Evolutionary conservation across 2,888 invertebrate genomes (phyloP), one percentile per base, ranked within the genome.

Genomic region (Leucophora obtusa): DNA sequence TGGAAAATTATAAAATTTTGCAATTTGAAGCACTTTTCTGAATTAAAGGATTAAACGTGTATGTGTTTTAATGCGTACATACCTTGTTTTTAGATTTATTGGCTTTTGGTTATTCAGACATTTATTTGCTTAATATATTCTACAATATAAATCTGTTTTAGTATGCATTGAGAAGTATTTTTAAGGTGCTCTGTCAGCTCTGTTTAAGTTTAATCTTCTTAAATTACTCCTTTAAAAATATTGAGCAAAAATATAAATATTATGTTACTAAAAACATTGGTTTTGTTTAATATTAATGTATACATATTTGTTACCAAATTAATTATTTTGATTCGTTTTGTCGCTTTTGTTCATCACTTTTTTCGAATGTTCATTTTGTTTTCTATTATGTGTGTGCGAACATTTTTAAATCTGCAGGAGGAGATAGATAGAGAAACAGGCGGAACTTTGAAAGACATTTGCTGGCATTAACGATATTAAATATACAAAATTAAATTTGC

Each of bases 391-490:
- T n/a, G 43, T 47, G n/a, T 3, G 43, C 0, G 10, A 9, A 35
- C 14, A 43, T 43, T 43, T 43, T 43, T 8, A 14, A 43, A 14
- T 28, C 28, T 7, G 6, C 28, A 28, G 1, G 4, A 7, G 28
- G 28, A 28, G 4, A 28, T 7, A 28, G 28, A 28, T 24, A 28
- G 28, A 14, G 6, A 15, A 33, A 51, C 51, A n/a, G 43, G 43
- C 43, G 43, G 43, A n/a, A 6, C 38, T 28, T 60, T 18, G 53
- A 35, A 38, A 35, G 59, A 60, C 79, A 53, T 68, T 75, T 63
- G 56, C 53, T 28, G 15, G 38, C 68, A 76, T 76, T 76, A 69
- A 58, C 62, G 62, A 75, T 71, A 80, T 80, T 69, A 69, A 70
- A 71, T 62, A 33, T 58, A 14, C n/a, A n/a, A n/a, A n/a, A n/a